phyloP scores from a whole-genome alignment of 1,140 invertebrate species.

The Lethrus apterus region DNA sequence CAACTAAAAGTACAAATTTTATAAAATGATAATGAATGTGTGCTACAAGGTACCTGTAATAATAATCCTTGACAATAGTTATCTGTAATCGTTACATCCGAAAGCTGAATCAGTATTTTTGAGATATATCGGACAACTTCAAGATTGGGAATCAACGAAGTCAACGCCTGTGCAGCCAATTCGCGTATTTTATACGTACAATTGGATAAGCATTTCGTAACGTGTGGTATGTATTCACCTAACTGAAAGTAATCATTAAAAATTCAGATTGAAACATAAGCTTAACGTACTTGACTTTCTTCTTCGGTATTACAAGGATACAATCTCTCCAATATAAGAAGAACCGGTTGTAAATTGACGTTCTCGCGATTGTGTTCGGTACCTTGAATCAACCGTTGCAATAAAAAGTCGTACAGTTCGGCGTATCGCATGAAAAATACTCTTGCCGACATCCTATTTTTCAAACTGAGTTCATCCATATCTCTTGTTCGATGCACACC shows the following conservation, averaged over 20 bases:
- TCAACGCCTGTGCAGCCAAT: conserved; percentile 58
- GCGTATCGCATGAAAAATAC: conserved; percentile 85
- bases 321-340: conserved; percentile 71
- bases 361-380: conserved; percentile 37
- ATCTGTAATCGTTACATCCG: conserved; percentile 30
- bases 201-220: conserved; percentile 48
- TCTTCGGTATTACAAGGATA: conserved; percentile 66
- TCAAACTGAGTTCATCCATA: conserved; percentile 59
- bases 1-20: conserved; percentile 7
- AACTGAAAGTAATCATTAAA: conserved; percentile 36
- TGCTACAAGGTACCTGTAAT: conserved; percentile 42
- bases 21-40: neutral
- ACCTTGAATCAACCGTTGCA: conserved; percentile 55
- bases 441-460: conserved; percentile 69
- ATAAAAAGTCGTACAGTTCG: conserved; percentile 67
- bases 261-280: neutral
- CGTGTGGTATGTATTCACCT: conserved; percentile 40
- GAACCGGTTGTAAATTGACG: conserved; percentile 61
- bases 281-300: conserved; percentile 46
- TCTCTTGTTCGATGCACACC: conserved; percentile 74
- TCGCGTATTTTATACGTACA: conserved; percentile 56
- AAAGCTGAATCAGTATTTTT: conserved; percentile 34
- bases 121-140: conserved; percentile 31
- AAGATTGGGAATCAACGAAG: conserved; percentile 49
- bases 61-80: conserved; percentile 49